Base-by-base conservation (phyloP, 2,797 vertebrate species). In the Lepilemur septentrionalis region DNA sequence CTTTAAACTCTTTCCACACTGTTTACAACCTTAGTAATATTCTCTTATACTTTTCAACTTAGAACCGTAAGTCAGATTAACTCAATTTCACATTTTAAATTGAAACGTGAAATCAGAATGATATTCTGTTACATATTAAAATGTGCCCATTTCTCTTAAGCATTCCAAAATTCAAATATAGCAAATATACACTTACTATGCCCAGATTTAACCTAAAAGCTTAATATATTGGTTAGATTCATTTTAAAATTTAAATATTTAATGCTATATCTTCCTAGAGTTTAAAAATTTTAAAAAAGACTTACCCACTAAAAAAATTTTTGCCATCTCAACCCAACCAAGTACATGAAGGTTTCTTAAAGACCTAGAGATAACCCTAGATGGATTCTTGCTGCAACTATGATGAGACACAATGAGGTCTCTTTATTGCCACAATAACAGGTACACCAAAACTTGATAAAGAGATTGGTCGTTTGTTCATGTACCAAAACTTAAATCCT, bases 161-260 rank as follows among this genome's bases (percentile, higher is more conserved):
- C 20, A 89, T 80, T 94, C 18, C 38, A 94, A 76, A 52, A 94
- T 94, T 91, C 41, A 55, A 35, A 43, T n/a, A 95, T 15, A 96
- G 9, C 79, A 87, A n/a, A 75, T 38, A 65, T 32, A 59, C 12
- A 82, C 3, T 52, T 10, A 25, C 61, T 80, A 55, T 59, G 43
- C 50, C 70, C 38, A 79, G 89, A 78, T 83, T 86, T 87, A 81
- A 69, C 41, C 11, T 90, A 76, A 87, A 92, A 75, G 69, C 50
- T 92, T 95, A 93, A 50, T 52, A 75, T 52, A 43, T 87, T 87
- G 38, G 5, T 52, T 86, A 82, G 65, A 75, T 69, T 92, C 85
- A 43, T 75, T 94, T 93, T 61, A 78, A 85, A 55, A 72, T 94
- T 79, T 83, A 90, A 79, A 79, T 94, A 83, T 46, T 90, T 92